Conservation (phyloP, 2,888 invertebrate species). For the Drosophila falleni region DNA sequence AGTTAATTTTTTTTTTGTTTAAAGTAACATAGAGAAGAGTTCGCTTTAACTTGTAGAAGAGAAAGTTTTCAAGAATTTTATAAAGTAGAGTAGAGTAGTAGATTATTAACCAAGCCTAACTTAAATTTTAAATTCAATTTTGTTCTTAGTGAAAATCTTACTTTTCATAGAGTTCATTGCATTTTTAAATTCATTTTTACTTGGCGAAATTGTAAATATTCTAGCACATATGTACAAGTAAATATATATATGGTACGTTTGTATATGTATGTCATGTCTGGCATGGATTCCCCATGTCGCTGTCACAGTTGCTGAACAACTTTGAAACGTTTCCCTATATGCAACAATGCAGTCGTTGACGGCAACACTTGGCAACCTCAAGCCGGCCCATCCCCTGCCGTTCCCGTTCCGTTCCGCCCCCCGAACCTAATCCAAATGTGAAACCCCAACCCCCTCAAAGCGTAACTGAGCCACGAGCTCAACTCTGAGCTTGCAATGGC, state of each 20-base stretch:
- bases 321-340: conserved; percentile 29
- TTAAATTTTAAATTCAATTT: not conserved
- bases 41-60: not conserved
- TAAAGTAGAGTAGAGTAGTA: not conserved
- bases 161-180: not conserved
- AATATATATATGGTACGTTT: not conserved
- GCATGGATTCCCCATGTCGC: conserved; percentile 13
- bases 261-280: conserved; percentile 17
- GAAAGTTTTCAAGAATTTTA: not conserved
- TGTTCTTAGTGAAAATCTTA: not conserved
- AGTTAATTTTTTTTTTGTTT: not conserved
- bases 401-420: too few species aligned
- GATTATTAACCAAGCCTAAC: not conserved
- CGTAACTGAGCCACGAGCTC: conserved; percentile 9
- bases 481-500: conserved; percentile 18
- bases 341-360: conserved; percentile 34
- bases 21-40: not conserved
- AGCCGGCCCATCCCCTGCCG: not conserved
- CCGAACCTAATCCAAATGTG: conserved; percentile 7
- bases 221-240: not conserved
- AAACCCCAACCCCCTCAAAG: conserved; percentile 6
- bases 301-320: conserved; percentile 25
- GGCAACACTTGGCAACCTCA: conserved; percentile 35
- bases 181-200: not conserved
- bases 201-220: not conserved